A percentile compares a stretch with the other conserved stretches of the same genome.
Evolutionary conservation across 2,797 vertebrate species (phyloP).

Genomic region (Enteromius thamalakanensis): DNA sequence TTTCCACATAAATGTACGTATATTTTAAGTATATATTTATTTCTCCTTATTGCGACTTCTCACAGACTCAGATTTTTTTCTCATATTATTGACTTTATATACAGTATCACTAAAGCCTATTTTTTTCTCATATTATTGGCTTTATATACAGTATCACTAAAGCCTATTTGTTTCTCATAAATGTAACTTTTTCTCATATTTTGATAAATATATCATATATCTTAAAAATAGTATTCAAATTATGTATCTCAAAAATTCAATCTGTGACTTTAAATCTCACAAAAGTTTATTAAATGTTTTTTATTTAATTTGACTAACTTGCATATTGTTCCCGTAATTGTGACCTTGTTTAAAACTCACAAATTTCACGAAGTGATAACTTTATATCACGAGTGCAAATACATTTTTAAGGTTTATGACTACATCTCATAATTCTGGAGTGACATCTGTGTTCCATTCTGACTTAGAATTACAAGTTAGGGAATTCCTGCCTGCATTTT

Average conservation of each 20-base stretch:
- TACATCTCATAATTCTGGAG: neutral
- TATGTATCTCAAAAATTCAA: neutral
- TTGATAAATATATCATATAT: neutral
- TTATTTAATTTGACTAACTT: neutral
- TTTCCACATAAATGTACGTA: neutral
- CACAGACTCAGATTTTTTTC: neutral
- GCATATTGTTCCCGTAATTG: neutral
- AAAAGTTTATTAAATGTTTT: neutral
- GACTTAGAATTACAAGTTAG: neutral
- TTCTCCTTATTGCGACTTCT: neutral
- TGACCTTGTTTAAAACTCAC: neutral
- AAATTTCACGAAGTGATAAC: neutral
- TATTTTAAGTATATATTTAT: neutral
- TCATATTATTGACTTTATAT: neutral
- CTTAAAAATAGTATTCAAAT: neutral
- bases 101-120: neutral
- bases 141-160: neutral
- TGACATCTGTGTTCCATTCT: too few relatives aligned
- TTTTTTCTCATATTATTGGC: neutral
- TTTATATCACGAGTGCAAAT: neutral
- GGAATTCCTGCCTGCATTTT: neutral
- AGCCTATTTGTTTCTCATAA: neutral
- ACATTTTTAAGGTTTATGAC: neutral
- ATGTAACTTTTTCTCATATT: neutral
- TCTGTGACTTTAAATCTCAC: neutral